A percentile compares a stretch with the other conserved stretches of the same genome.
Conservation (phyloP, 1,140 invertebrate species). For the Aphaenogaster floridana region DNA sequence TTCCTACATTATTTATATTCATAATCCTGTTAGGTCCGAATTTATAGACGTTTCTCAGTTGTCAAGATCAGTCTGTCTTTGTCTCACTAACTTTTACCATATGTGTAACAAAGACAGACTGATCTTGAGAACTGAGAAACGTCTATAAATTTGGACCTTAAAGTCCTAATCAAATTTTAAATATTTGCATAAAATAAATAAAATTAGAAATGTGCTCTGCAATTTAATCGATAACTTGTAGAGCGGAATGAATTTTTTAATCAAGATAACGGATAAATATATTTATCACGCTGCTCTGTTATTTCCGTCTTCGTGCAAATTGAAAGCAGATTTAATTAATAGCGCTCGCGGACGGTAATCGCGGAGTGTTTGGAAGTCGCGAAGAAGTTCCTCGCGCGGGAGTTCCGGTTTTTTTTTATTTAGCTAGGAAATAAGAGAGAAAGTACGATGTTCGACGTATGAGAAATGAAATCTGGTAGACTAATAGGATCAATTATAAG, state of each 20-base stretch:
- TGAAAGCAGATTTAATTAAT: constrained; percentile 22
- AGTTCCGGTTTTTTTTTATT: constrained; percentile 38
- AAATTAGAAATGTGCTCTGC: background rate
- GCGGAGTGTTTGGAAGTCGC: background rate
- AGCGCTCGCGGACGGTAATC: background rate
- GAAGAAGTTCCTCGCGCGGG: background rate
- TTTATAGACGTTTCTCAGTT: too few relatives aligned
- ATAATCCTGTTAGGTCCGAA: too few relatives aligned
- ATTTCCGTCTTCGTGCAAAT: background rate
- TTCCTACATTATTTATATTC: background rate
- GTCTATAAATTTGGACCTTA: too few relatives aligned
- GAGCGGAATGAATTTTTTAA: background rate
- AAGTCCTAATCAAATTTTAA: background rate
- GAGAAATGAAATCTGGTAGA: constrained; percentile 9
- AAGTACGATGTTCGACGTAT: background rate
- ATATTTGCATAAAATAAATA: constrained; percentile 11
- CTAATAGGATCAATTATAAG: background rate
- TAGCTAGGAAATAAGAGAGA: constrained; percentile 30
- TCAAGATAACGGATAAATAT: background rate
- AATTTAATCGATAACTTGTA: background rate
- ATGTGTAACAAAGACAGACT: too few relatives aligned
- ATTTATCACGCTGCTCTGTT: background rate
- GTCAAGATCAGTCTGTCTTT: too few relatives aligned
- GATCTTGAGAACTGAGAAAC: too few relatives aligned
- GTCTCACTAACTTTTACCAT: too few relatives aligned